Evolutionary conservation across 2,797 vertebrate genomes (phyloP).

Genomic region (Clamator glandarius): DNA sequence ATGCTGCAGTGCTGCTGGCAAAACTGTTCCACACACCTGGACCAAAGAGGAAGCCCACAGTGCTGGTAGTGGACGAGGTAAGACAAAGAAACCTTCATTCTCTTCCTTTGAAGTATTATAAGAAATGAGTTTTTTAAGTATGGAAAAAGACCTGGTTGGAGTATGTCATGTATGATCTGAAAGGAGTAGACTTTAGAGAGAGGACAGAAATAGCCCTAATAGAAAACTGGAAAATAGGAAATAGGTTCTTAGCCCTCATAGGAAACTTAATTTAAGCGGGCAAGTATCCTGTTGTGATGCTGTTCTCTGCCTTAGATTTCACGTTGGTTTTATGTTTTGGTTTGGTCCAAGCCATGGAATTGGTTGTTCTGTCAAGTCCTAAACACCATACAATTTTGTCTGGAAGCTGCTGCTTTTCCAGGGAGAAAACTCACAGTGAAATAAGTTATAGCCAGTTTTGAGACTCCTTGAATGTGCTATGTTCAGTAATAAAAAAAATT

Average conservation of each 20-base stretch:
- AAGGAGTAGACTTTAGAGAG: not conserved
- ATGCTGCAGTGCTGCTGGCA: slow-evolving; percentile 88
- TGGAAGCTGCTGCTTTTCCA: not conserved
- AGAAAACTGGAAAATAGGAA: too few relatives aligned
- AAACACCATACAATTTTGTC: not conserved
- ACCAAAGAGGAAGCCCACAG: slow-evolving; percentile 86
- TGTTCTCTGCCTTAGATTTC: too few relatives aligned
- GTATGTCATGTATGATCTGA: not conserved
- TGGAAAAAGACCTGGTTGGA: not conserved
- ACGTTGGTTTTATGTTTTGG: not conserved
- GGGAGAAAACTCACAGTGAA: not conserved
- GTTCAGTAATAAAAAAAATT: not conserved
- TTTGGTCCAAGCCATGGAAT: not conserved
- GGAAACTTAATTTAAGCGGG: not conserved
- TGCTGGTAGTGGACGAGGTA: slow-evolving; percentile 95
- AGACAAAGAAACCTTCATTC: not conserved
- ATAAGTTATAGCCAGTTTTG: not conserved
- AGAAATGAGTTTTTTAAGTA: not conserved
- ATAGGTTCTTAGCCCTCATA: not conserved
- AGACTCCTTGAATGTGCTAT: not conserved
- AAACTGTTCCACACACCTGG: slow-evolving; percentile 84
- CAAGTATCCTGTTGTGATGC: not conserved
- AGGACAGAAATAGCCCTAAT: not conserved
- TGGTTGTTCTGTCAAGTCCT: not conserved
- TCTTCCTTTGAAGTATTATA: not conserved